Conservation (phyloP, 2,888 invertebrate species). For the Sinelater perroti region DNA sequence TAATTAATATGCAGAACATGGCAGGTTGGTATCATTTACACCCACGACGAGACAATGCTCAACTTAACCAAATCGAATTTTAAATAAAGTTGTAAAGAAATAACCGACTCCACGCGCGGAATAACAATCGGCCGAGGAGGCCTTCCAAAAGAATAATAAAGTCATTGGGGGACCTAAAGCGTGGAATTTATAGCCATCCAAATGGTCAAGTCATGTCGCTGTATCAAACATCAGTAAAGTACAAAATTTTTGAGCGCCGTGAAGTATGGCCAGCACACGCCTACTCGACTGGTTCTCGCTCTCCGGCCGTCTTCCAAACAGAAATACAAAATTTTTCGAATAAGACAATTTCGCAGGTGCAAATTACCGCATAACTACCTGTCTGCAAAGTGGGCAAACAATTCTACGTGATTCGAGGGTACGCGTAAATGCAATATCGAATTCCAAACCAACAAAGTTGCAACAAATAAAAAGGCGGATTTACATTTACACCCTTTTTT, state of each 20-base stretch:
- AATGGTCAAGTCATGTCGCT: constrained; percentile 47
- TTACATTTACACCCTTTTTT: no score
- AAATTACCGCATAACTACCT: constrained; percentile 23
- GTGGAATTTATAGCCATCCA: constrained; percentile 46
- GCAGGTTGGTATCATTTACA: constrained; percentile 39
- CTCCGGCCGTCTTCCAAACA: constrained; percentile 5
- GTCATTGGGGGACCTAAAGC: constrained; percentile 47
- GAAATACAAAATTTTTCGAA: constrained; percentile 1
- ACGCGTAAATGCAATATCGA: no score
- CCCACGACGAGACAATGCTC: constrained; percentile 43
- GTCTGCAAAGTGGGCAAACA: constrained; percentile 21
- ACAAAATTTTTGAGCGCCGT: constrained; percentile 32
- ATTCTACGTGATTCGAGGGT: constrained; percentile 26
- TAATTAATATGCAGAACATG: constrained; percentile 43
- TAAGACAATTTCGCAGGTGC: constrained; percentile 17
- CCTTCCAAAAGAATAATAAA: constrained; percentile 45
- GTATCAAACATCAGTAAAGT: constrained; percentile 42
- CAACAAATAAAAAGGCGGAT: no score
- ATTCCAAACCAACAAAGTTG: no score
- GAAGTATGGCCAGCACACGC: constrained; percentile 17
- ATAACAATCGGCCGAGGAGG: constrained; percentile 40
- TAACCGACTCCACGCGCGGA: constrained; percentile 34
- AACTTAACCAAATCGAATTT: constrained; percentile 42
- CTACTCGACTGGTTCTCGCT: constrained; percentile 34
- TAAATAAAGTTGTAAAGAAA: constrained; percentile 46